Base-by-base conservation (phyloP, 2,113 vertebrate species). In the Nipponia nippon region DNA sequence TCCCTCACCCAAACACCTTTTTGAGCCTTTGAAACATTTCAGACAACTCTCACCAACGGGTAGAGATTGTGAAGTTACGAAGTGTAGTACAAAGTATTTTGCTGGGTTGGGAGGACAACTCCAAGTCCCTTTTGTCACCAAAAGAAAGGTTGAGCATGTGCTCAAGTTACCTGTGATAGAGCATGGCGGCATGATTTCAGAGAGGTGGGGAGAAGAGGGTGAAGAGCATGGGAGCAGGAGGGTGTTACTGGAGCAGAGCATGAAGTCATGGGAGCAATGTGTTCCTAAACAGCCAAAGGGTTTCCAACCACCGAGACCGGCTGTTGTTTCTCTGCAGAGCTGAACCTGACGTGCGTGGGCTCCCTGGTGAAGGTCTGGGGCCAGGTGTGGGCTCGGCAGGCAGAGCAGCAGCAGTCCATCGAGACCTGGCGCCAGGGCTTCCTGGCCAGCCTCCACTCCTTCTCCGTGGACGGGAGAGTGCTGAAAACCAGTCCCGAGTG, bases 301-400 rank as follows among this genome's bases (percentile, higher is more conserved):
- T 44, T 72, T 61, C 83, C 32, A 4, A 13, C 82, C 11, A 46
- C 36, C 42, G n/a, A 62, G 19, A 23, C 34, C 5, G 0, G 0
- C 46, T 66, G 22, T 47, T 65, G n/a, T 65, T 90, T 93, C 71
- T 82, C 65, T 2, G 0, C 73, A 97, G 97, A 88, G 34, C 66
- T 97, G 56, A 92, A 94, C 62, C 53, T 95, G 63, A 95, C 40
- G 1, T 96, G 93, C 15, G 6, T 27, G 23, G 53, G 47, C 18
- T 91, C 69, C 38, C 16, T 77, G 25, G 32, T 97, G 81, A 72
- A 85, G 36, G 55, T 97, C 22, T 96, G 93, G 16, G 94, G 91
- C 34, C 83, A 65, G 42, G 22, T 95, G 27, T 79, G 69, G 87
- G 81, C 86, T 80, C 40, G 4, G 32, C 81, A 73, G 38, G 49